These are phyloP conservation scores for Aepyceros melampus DNA, from an alignment of 2,113 vertebrate species.

Conservation along the genomic window DNA sequence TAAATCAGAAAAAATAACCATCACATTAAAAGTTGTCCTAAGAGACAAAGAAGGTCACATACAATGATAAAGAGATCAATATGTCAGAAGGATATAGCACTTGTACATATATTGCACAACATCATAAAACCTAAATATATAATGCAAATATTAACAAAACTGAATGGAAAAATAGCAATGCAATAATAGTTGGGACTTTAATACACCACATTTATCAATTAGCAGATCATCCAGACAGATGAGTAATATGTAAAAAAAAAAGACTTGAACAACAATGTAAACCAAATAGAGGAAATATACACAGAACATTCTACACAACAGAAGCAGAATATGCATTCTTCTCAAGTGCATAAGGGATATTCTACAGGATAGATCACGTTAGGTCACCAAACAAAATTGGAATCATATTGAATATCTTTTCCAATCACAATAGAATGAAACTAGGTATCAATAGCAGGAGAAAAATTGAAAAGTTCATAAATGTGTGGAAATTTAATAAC, in stretches of 20 bases:
- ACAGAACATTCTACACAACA: not conserved
- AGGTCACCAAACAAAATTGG: not conserved
- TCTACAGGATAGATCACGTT: not conserved
- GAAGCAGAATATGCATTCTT: not conserved
- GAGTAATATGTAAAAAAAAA: not conserved
- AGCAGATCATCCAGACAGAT: not conserved
- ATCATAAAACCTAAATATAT: not conserved
- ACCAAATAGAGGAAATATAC: not conserved
- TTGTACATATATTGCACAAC: not conserved
- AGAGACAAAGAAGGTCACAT: not conserved
- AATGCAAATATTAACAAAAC: not conserved
- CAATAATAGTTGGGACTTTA: not conserved
- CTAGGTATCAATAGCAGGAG: not conserved
- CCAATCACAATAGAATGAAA: not conserved
- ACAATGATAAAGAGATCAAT: not conserved
- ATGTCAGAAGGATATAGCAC: not conserved
- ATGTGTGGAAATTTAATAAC: not conserved
- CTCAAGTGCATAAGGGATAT: not conserved
- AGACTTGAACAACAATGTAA: not conserved
- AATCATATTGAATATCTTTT: not conserved
- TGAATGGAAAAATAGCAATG: not conserved
- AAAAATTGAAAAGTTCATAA: not conserved
- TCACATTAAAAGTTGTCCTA: not conserved
- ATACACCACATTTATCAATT: not conserved
- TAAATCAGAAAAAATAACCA: not conserved